Evolutionary conservation across 2,113 vertebrate species (phyloP).

Genomic region (Cepphus grylle): DNA sequence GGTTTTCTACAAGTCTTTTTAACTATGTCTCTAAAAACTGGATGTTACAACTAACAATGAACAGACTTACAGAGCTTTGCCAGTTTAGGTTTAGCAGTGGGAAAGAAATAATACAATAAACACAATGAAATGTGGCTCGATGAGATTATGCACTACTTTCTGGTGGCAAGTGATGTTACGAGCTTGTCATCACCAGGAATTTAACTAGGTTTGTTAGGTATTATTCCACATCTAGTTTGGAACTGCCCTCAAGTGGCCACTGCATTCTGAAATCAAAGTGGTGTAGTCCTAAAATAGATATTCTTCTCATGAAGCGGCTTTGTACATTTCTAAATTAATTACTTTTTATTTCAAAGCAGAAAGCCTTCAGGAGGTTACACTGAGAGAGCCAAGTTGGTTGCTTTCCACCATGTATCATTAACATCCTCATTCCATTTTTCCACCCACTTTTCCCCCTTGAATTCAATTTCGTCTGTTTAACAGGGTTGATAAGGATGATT

Average conservation of each 20-base stretch:
- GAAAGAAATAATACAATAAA: neutral
- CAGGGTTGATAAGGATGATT: neutral
- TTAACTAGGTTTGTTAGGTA: neutral
- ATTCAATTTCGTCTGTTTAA: neutral
- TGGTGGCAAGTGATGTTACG: neutral
- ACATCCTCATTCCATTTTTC: neutral
- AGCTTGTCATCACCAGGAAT: neutral
- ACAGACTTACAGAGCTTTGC: neutral
- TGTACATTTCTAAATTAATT: neutral
- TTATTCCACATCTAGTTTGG: neutral
- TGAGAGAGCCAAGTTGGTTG: neutral
- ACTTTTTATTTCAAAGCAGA: constrained; percentile 12
- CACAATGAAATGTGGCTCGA: neutral
- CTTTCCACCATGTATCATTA: neutral
- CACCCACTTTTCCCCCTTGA: neutral
- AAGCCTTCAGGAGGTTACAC: neutral
- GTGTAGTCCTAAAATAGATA: neutral
- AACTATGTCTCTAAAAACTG: neutral
- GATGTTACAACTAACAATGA: neutral
- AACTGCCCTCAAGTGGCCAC: neutral
- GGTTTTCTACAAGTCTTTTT: neutral
- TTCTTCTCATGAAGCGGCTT: neutral
- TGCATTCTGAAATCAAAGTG: neutral
- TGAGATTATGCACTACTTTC: neutral
- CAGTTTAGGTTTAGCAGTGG: neutral